phyloP scores from a whole-genome alignment of 2,113 vertebrate species.

The Zosterops borbonicus region DNA sequence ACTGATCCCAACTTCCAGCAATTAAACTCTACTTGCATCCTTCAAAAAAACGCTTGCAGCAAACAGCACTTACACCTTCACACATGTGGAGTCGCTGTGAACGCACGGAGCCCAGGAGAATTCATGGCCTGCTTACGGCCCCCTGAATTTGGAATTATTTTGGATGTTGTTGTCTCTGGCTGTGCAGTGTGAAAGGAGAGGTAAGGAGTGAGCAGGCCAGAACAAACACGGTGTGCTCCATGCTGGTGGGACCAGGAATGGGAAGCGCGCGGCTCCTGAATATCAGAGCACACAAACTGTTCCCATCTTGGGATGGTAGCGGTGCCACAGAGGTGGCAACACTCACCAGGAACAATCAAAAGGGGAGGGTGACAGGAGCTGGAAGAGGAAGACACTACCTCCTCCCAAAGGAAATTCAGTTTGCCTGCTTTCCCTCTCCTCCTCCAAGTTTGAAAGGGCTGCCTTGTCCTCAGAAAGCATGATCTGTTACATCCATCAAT shows the following conservation, averaged over 20 bases:
- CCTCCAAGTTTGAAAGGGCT: not conserved
- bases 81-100: rapidly evolving
- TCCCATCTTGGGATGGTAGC: rapidly evolving
- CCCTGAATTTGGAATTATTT: not conserved
- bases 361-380: not conserved
- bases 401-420: not conserved
- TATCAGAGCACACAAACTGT: not conserved
- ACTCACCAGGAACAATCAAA: rapidly evolving
- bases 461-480: not conserved
- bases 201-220: not conserved
- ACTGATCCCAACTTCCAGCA: not conserved
- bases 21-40: not conserved
- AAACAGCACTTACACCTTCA: not conserved
- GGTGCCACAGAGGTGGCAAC: not conserved
- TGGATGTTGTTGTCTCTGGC: rapidly evolving
- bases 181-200: not conserved
- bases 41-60: not conserved
- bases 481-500: not conserved
- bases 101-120: rapidly evolving
- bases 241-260: rapidly evolving
- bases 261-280: rapidly evolving
- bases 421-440: not conserved
- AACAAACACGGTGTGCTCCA: not conserved
- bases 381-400: not conserved
- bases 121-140: not conserved